Base-by-base conservation (phyloP, 2,888 invertebrate species). In the Torymus tubicola region DNA sequence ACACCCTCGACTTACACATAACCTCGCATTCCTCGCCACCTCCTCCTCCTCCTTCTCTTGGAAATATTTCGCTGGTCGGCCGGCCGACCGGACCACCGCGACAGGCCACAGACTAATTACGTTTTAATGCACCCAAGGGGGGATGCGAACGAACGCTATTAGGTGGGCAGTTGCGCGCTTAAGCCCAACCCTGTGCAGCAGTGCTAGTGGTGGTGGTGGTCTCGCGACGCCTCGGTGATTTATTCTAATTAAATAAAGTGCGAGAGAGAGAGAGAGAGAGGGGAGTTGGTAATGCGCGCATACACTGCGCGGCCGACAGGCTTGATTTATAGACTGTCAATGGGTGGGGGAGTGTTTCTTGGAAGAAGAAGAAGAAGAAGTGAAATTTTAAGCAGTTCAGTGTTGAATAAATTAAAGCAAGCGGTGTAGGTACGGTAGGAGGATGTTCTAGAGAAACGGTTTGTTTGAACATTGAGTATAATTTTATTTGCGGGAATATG, bases 161-260 rank as follows among this genome's bases (percentile, higher is more conserved):
- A 71, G 70, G 50, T 16, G 64, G 57, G 21, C 68, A 16, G 68
- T 18, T 13, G 58, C 53, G 63, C 80, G 82, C 80, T 83, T 82
- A 81, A 77, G 52, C 69, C 24, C 64, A 13, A 16, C 50, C 21
- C 31, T 55, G 2, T 21, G 21, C 2, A 21, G 42, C 8, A 42
- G 42, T 8, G 42, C 8, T 5, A 8, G 8, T 42, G 10, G 42
- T 21, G 80, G 63, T 70, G 77, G 72, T 67, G 76, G 80, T 81
- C 75, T 80, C 80, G 83, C 80, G 81, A 83, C 83, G 85, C 84
- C 85, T 79, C 82, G 85, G 87, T 88, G 87, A 89, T 88, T 88
- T 87, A 88, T 89, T 87, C 87, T 87, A 89, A 89, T 89, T 89
- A 87, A 87, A 87, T 87, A 86, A 89, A 89, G 85, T 86, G 86